Base-by-base conservation (phyloP, 2,797 vertebrate genomes). In the Epinephelus awoara region DNA sequence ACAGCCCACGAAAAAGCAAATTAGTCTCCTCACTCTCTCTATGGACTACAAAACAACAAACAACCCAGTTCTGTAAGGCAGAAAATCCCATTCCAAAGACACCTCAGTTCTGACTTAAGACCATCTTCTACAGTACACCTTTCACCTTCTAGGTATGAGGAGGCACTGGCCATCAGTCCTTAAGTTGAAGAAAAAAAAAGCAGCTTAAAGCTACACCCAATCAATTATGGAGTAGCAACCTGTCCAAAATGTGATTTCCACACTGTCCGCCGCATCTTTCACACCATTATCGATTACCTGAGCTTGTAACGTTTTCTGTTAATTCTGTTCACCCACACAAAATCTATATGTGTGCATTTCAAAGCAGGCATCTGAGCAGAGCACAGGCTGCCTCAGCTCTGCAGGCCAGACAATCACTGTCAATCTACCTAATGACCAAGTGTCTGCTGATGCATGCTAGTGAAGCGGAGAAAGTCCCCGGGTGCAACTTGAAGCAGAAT, bases 271-370 rank as follows among this genome's bases (percentile, higher is more conserved):
- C 69, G 79, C 93, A 92, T 95, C 94, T 93, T 93, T 95, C 91
- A 91, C 94, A 90, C 82, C 71, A 62, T 80, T 93, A 94, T 95
- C 80, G 95, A 95, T 95, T 93, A 82, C 86, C 80, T 79, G 81
- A 57, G 89, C 92, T 92, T 92, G 93, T 94, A 93, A 94, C 92
- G 88, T 91, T 94, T 94, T 94, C 93, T 92, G 92, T 94, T 95
- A 94, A 95, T 95, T 94, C 95, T 92, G 91, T 94, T 92, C 89
- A 84, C 89, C 89, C 88, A 85, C 90, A 93, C 90, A 93, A 91
- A 94, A 95, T 96, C 94, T 89, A 95, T 95, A 94, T 64, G 85
- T 91, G 92, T 93, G 91, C 91, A 92, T 93, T 92, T 92, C 90
- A 93, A 93, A 94, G 92, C 73, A 87, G 91, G 90, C 86, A 79